Percentiles rank a stretch among this genome's conserved stretches.
These are phyloP conservation scores for Heteronetta atricapilla DNA, from an alignment of 2,113 vertebrate genomes.

Conservation along the genomic window DNA sequence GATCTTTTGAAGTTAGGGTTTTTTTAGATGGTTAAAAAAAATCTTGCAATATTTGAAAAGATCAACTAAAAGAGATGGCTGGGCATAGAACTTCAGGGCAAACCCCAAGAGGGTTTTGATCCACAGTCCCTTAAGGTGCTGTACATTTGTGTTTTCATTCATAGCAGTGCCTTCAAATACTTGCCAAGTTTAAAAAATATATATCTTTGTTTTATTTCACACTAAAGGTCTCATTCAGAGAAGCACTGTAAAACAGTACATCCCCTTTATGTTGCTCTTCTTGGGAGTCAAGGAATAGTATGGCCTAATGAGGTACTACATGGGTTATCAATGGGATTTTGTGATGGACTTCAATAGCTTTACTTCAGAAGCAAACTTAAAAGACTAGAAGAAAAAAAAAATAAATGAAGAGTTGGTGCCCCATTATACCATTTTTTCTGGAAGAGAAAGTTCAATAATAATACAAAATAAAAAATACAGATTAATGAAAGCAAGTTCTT, in stretches of 20 bases:
- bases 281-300: slow-evolving; percentile 35
- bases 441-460: not conserved
- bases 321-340: slow-evolving; percentile 43
- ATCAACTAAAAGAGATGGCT: slow-evolving; percentile 39
- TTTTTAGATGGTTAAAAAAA: slow-evolving; percentile 53
- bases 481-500: slow-evolving; percentile 4
- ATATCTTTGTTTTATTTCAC: slow-evolving; percentile 48
- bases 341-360: slow-evolving; percentile 35
- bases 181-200: slow-evolving; percentile 36
- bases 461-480: not conserved
- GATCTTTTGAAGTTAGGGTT: slow-evolving; percentile 40
- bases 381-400: slow-evolving; percentile 24
- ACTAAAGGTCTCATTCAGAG: slow-evolving; percentile 64
- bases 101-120: slow-evolving; percentile 69
- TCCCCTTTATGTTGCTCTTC: slow-evolving; percentile 55
- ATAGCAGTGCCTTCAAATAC: slow-evolving; percentile 49
- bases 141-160: slow-evolving; percentile 69
- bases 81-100: slow-evolving; percentile 63
- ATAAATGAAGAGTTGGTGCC: slow-evolving; percentile 1
- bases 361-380: slow-evolving; percentile 38
- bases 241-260: slow-evolving; percentile 3
- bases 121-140: slow-evolving; percentile 47
- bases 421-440: not conserved
- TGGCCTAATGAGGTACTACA: slow-evolving; percentile 54
- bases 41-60: slow-evolving; percentile 50